Evolutionary conservation across 2,888 invertebrate species (phyloP), one percentile per base, ranked within the genome.

Genomic region (Anaspis maculata): DNA sequence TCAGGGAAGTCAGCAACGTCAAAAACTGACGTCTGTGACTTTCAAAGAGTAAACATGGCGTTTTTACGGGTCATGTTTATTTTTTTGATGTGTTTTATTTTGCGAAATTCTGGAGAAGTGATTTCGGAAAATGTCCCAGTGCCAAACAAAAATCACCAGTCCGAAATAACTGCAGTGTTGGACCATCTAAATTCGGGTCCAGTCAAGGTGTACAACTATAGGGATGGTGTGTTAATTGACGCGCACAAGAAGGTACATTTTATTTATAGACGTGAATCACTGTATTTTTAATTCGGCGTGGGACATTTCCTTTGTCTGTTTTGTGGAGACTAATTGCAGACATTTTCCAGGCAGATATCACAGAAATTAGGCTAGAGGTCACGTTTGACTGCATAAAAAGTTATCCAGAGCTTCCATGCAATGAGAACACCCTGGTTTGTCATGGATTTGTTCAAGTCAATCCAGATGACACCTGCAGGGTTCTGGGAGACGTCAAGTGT

Each of bases 121-220:
- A 27, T 23, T 7, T 24, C 31, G 21, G 45, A 46, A 25, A 33
- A 25, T 14, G 3, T 2, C 10, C 6, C 13, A 9, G 26, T 26
- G 11, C 9, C 15, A 3, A 21, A 15, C 37, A 23, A 34, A n/a
- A 19, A 32, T 27, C 48, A 51, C 37, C 29, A 37, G 7, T 38
- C 44, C 13, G 48, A 54, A 37, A 49, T 59, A 61, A 37, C 61
- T 54, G 59, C 63, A 55, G 42, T 73, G 42, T 48, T 73, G 40
- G 52, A 68, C 19, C 65, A 67, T 56, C 62, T 71, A 44, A 73
- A 73, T 56, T 63, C 63, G 45, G 59, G 68, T 42, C 68, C 70
- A 26, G 60, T 68, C 45, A 67, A 66, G 37, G 42, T 56, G 25
- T 69, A 67, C 51, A 56, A 55, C 22, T 71, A 70, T 47, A 45